Conservation (phyloP, 2,888 invertebrate genomes). For the Cataglyphis livida region DNA sequence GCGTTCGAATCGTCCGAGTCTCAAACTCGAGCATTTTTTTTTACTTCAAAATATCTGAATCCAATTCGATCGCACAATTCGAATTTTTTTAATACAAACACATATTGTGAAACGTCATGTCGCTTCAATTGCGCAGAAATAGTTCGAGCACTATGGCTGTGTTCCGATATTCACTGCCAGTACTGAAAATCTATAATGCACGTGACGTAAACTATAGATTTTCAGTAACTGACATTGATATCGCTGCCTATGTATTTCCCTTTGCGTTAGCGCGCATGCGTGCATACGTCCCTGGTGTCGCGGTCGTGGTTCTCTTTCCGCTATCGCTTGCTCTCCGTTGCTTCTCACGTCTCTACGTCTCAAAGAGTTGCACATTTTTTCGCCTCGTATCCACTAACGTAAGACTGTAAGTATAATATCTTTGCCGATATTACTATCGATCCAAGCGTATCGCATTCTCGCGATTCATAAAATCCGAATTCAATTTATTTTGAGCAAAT, state of each 20-base stretch:
- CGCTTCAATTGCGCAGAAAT: conserved; percentile 27
- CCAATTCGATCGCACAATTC: background rate
- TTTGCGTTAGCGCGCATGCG: conserved; percentile 65
- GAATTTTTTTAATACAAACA: background rate
- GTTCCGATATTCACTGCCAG: too few species aligned
- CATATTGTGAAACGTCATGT: background rate
- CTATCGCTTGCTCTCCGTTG: conserved; percentile 48
- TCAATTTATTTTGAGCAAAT: background rate
- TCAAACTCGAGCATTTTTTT: background rate
- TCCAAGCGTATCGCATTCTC: background rate
- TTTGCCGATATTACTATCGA: background rate
- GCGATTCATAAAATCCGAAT: background rate
- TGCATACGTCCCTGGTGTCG: conserved; percentile 42
- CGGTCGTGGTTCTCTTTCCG: conserved; percentile 50
- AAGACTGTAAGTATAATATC: conserved; percentile 76
- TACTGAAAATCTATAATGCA: too few species aligned
- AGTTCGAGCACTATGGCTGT: background rate
- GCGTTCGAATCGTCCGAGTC: background rate
- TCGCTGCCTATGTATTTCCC: conserved; percentile 44
- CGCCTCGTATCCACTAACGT: conserved; percentile 70
- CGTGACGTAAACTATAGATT: too few species aligned
- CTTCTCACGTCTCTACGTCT: conserved; percentile 69
- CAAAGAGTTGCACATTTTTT: conserved; percentile 74
- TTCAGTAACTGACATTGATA: too few species aligned
- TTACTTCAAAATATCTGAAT: background rate